Evolutionary conservation across 2,113 vertebrate genomes (phyloP), one percentile per base, ranked within the genome.

Genomic region (Xiphias gladius): DNA sequence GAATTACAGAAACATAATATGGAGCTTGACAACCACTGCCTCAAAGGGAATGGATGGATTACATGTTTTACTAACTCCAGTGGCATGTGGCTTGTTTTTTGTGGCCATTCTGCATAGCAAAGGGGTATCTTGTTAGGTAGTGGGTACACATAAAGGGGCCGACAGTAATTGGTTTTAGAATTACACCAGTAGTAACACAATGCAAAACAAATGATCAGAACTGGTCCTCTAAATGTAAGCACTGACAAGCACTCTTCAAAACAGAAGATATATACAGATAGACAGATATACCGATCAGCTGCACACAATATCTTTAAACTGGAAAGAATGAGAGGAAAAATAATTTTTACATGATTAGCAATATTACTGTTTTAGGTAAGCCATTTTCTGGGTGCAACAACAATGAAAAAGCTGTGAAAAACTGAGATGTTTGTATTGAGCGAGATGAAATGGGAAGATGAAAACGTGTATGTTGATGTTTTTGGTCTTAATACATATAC

Each of bases 91-190:
- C 37, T 11, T 57, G 39, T 66, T 71, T 69, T 73, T 65, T 69
- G 59, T 58, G 64, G 26, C 50, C 61, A 43, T 43, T 84, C 20
- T 41, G 39, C 65, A 67, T 74, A 22, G 59, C 6, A 50, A 59
- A 64, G 54, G 1, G 13, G 39, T 5, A 66, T 52, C 32, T 22
- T 55, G n/a, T 69, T 30, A 20, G 35, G 58, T 50, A 61, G n/a
- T 41, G 35, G 14, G 11, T 59, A 9, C 12, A 48, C 39, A 66
- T 32, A 58, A 77, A 30, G 0, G 14, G 22, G 52, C 30, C 10
- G 14, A 22, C 37, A 35, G 20, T 48, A 28, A 68, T 20, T 50
- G 54, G 54, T 59, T 71, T 24, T 26, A 17, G 26, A 41, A 54
- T 55, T 57, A 37, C 6, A 7, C 22, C 1, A 19, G 19, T 61